Evolutionary conservation across 2,888 invertebrate species (phyloP).

Genomic region (Liodrosophila aerea): DNA sequence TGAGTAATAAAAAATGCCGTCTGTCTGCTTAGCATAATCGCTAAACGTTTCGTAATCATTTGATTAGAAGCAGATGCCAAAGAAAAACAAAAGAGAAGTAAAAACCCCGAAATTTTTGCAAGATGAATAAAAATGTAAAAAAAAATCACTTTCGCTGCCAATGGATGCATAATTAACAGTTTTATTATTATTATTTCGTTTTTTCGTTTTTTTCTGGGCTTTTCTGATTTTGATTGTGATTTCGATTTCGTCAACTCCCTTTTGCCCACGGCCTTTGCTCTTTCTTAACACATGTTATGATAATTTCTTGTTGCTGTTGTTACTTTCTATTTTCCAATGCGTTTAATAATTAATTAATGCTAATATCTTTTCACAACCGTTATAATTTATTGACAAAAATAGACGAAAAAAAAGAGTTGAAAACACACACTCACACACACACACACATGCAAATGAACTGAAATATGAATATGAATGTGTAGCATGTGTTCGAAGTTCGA

Average conservation of each 20-base stretch:
- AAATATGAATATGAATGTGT: constrained; percentile 34
- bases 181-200: constrained; percentile 12
- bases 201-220: constrained; percentile 16
- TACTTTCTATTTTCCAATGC: constrained; percentile 79
- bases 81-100: constrained; percentile 16
- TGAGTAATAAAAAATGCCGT: constrained; percentile 3
- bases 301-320: constrained; percentile 35
- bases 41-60: constrained; percentile 56
- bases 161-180: constrained; percentile 63
- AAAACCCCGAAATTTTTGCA: too few relatives aligned
- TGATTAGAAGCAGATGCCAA: constrained; percentile 17
- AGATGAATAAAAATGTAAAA: constrained; percentile 15
- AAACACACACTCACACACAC: too few relatives aligned
- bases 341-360: constrained; percentile 80
- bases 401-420: constrained; percentile 31
- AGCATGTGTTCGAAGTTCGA: background rate
- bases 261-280: background rate
- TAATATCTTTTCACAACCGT: constrained; percentile 79
- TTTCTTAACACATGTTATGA: constrained; percentile 32
- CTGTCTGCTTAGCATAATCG: constrained; percentile 59
- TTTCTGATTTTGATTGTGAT: constrained; percentile 22
- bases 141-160: constrained; percentile 59
- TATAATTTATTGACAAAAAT: constrained; percentile 77
- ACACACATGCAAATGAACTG: constrained; percentile 53
- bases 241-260: constrained; percentile 28